Evolutionary conservation across 2,888 invertebrate species (phyloP).

Genomic region (Drosophila kanekoi): DNA sequence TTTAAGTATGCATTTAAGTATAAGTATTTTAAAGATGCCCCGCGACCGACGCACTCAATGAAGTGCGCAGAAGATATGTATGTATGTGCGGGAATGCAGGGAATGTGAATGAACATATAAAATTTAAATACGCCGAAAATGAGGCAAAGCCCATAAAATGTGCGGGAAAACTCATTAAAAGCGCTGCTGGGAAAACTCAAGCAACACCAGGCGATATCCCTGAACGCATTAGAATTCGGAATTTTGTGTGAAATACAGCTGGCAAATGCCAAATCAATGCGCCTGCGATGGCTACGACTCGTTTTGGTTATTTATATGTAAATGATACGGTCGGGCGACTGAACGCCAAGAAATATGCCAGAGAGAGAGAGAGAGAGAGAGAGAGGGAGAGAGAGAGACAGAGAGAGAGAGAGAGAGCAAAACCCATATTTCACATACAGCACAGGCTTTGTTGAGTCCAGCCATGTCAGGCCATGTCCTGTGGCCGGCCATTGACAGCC

Average conservation of each 20-base stretch:
- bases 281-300: background rate
- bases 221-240: slow-evolving; percentile 44
- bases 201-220: slow-evolving; percentile 33
- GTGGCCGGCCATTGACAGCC: slow-evolving; percentile 57
- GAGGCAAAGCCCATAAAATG: slow-evolving; percentile 41
- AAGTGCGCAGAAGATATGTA: slow-evolving; percentile 46
- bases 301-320: slow-evolving; percentile 73
- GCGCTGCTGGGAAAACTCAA: slow-evolving; percentile 24
- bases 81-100: slow-evolving; percentile 38
- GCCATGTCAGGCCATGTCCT: slow-evolving; percentile 51
- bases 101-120: slow-evolving; percentile 50
- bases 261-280: slow-evolving; percentile 70
- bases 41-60: slow-evolving; percentile 41
- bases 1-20: slow-evolving; percentile 40
- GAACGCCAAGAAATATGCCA: background rate
- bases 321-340: slow-evolving; percentile 44
- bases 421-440: slow-evolving; percentile 67
- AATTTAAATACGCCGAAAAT: slow-evolving; percentile 55
- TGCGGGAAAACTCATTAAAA: slow-evolving; percentile 54
- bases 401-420: slow-evolving; percentile 2
- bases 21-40: slow-evolving; percentile 29
- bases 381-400: background rate
- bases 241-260: slow-evolving; percentile 28
- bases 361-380: background rate
- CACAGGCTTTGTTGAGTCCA: slow-evolving; percentile 33